Conservation (phyloP, 2,113 vertebrate species). For the Balaenoptera acutorostrata region DNA sequence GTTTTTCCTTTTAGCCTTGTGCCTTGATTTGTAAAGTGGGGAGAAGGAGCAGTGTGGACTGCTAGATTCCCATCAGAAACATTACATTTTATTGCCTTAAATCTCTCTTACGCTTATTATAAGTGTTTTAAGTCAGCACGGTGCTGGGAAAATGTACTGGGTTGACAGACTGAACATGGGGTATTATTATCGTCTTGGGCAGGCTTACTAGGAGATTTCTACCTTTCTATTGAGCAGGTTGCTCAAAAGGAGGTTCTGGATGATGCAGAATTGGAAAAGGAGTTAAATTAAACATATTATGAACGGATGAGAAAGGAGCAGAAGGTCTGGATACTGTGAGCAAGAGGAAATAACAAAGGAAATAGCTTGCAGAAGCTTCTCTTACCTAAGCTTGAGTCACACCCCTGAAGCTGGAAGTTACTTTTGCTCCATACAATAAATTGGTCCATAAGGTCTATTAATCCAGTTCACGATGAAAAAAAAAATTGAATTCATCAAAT, state of each 20-base stretch:
- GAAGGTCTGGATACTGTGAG: neutral
- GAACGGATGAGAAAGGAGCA: neutral
- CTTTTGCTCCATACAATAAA: neutral
- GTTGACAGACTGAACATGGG: neutral
- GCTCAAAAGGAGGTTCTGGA: neutral
- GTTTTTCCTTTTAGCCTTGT: neutral
- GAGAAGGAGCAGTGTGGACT: neutral
- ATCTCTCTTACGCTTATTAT: neutral
- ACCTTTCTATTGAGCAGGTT: neutral
- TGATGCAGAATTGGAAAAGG: neutral
- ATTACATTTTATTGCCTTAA: conserved; percentile 3
- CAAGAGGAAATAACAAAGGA: neutral
- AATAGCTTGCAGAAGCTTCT: neutral
- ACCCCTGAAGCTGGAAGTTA: neutral
- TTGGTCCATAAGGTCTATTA: neutral
- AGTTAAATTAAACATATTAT: neutral
- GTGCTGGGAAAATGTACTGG: neutral
- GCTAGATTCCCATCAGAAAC: conserved; percentile 18
- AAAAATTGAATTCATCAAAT: neutral
- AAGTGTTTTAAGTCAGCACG: conserved; percentile 2
- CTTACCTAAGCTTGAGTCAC: neutral
- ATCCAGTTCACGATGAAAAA: neutral
- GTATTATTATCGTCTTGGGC: neutral
- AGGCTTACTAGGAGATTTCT: neutral
- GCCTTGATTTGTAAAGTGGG: neutral